These are phyloP conservation scores for Hypolimnas misippus DNA, from an alignment of 2,888 invertebrate species.

Conservation along the genomic window DNA sequence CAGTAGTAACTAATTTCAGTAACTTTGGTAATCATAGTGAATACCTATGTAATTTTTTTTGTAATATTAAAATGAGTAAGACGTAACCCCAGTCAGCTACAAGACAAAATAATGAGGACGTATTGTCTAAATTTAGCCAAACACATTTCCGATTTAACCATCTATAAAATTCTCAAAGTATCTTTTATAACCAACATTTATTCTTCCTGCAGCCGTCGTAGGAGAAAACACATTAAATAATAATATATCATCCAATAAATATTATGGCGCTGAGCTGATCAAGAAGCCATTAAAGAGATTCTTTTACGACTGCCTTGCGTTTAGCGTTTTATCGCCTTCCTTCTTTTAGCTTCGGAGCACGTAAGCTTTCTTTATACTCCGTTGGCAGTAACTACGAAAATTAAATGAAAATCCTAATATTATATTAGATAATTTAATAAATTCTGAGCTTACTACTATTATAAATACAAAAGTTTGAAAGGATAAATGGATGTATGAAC, in stretches of 20 bases:
- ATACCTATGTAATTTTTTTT: too few species aligned
- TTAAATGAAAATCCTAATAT: not conserved
- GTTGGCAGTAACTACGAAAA: not conserved
- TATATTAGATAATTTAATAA: not conserved
- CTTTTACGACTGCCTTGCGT: constrained; percentile 52
- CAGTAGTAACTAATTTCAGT: too few species aligned
- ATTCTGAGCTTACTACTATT: not conserved
- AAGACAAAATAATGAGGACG: constrained; percentile 18
- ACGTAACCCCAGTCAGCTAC: not conserved
- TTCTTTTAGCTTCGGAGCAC: constrained; percentile 35
- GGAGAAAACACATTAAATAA: constrained; percentile 40
- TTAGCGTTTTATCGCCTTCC: constrained; percentile 47
- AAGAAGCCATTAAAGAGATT: constrained; percentile 53
- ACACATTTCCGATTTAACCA: constrained; percentile 21
- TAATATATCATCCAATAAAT: constrained; percentile 46
- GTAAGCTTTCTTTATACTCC: constrained; percentile 8
- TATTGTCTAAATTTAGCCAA: constrained; percentile 36
- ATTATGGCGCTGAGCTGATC: constrained; percentile 57
- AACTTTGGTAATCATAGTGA: too few species aligned
- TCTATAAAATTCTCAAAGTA: constrained; percentile 25
- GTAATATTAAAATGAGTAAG: not conserved
- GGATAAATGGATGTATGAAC: too few species aligned
- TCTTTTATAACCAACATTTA: constrained; percentile 33
- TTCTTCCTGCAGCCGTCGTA: constrained; percentile 29
- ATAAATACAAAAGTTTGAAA: too few species aligned